phyloP scores from a whole-genome alignment of 1,140 invertebrate species.

The Gonatopus flavifemur region DNA sequence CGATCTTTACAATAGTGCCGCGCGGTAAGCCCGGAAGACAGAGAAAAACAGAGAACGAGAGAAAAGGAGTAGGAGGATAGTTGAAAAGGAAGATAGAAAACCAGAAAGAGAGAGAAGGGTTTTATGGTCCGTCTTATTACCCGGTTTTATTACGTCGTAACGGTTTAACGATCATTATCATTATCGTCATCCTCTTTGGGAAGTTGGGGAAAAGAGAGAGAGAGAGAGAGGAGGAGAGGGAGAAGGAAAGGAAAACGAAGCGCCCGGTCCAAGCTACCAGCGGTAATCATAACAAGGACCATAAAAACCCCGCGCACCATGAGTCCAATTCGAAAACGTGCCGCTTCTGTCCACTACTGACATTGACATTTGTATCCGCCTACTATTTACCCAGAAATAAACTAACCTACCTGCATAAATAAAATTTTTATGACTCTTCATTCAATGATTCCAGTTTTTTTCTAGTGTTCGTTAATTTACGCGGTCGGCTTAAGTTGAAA shows the following conservation, averaged over 20 bases:
- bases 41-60: too few relatives aligned
- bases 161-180: constrained; percentile 54
- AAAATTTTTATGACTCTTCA: too few relatives aligned
- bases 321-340: constrained; percentile 40
- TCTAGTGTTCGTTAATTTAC: too few relatives aligned
- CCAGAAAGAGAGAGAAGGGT: constrained; percentile 26
- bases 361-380: constrained; percentile 39
- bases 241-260: background rate
- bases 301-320: constrained; percentile 43
- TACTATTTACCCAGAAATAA: too few relatives aligned
- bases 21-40: constrained; percentile 13
- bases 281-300: constrained; percentile 42
- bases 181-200: constrained; percentile 2
- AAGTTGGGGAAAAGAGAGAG: background rate
- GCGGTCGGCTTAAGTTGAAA: too few relatives aligned
- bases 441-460: too few relatives aligned
- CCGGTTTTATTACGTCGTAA: constrained; percentile 57
- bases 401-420: too few relatives aligned
- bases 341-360: constrained; percentile 47
- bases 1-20: too few relatives aligned
- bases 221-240: too few relatives aligned
- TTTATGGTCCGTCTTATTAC: constrained; percentile 54
- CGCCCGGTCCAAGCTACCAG: constrained; percentile 26
- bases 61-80: too few relatives aligned
- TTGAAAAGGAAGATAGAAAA: too few relatives aligned